A percentile compares a stretch with the other conserved stretches of the same genome.
These are phyloP conservation scores for Vanessa atalanta DNA, from an alignment of 1,140 invertebrate species.

Conservation along the genomic window DNA sequence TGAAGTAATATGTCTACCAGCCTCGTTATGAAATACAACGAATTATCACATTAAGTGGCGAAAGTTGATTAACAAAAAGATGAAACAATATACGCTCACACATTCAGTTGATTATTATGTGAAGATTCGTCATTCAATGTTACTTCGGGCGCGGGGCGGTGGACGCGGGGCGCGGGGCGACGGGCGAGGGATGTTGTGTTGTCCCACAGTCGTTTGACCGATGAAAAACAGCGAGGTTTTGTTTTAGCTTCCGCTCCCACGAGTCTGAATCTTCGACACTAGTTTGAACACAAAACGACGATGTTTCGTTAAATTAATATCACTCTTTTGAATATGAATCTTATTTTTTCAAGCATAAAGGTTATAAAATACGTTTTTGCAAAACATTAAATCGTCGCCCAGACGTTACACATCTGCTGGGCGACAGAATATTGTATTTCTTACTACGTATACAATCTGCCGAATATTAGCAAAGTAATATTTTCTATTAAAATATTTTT, in stretches of 20 bases:
- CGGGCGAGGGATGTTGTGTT: background rate
- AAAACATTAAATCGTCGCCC: background rate
- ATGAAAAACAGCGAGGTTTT: conserved; percentile 26
- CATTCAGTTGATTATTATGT: conserved; percentile 31
- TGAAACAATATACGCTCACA: conserved; percentile 26
- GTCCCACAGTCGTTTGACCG: conserved; percentile 22
- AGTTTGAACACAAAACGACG: conserved; percentile 6
- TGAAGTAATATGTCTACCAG: background rate
- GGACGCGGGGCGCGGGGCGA: background rate
- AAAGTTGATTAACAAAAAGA: conserved; percentile 29
- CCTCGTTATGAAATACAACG: conserved; percentile 19
- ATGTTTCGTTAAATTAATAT: background rate
- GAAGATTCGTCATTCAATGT: conserved; percentile 23
- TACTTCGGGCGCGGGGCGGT: background rate
- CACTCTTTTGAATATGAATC: conserved; percentile 1
- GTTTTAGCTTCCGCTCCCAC: conserved; percentile 42
- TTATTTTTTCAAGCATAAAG: background rate
- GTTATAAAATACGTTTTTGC: background rate
- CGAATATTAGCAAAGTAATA: background rate
- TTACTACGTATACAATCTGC: conserved; percentile 20
- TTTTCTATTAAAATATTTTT: background rate
- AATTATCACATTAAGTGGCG: conserved; percentile 16
- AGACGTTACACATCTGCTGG: conserved; percentile 27
- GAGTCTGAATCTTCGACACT: conserved; percentile 22
- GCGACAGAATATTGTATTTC: conserved; percentile 21